Conservation (phyloP, 2,797 vertebrate species). For the Protosalanx chinensis region DNA sequence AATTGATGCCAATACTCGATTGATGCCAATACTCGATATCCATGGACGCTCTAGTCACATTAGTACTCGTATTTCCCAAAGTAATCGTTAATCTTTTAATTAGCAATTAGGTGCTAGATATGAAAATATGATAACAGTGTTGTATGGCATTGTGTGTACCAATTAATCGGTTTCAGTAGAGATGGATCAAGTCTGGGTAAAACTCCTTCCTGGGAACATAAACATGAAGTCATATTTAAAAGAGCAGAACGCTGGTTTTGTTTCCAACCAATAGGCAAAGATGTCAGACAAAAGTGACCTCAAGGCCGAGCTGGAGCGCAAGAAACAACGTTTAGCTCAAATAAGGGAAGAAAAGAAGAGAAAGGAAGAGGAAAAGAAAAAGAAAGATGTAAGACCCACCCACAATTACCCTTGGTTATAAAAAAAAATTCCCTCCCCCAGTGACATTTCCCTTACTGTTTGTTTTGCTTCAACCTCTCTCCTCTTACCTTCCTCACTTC, state of each 20-base stretch:
- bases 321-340: constrained; percentile 86
- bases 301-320: constrained; percentile 68
- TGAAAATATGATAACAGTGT: no score
- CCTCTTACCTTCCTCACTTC: not conserved
- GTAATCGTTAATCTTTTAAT: no score
- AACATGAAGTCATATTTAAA: not conserved
- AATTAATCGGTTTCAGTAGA: not conserved
- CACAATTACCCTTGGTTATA: not conserved
- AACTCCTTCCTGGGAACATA: not conserved
- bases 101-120: no score
- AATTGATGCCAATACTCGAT: no score
- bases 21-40: no score
- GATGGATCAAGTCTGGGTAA: not conserved
- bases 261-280: constrained; percentile 32
- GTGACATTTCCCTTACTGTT: not conserved
- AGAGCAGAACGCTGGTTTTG: not conserved
- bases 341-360: constrained; percentile 87
- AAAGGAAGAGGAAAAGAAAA: constrained; percentile 86
- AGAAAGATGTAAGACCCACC: constrained; percentile 77
- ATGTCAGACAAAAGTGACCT: constrained; percentile 10
- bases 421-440: no score
- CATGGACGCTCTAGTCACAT: no score
- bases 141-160: not conserved
- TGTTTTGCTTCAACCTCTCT: not conserved
- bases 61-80: no score